These are phyloP conservation scores for Micrasema minimum DNA, from an alignment of 1,140 invertebrate species.

Conservation along the genomic window DNA sequence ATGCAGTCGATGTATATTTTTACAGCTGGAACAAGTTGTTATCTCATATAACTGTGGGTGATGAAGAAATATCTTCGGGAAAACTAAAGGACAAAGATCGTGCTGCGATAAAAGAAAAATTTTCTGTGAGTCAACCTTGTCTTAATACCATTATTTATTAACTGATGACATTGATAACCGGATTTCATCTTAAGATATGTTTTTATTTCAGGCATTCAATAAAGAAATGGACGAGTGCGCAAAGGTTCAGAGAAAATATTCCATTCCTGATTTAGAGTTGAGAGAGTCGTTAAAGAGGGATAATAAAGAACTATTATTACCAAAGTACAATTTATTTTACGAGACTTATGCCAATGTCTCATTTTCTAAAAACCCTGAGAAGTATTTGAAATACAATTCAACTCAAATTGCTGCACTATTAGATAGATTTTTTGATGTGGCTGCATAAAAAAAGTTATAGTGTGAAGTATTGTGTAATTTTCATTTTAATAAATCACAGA, in stretches of 20 bases:
- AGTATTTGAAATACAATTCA: constrained; percentile 93
- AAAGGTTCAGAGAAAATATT: constrained; percentile 88
- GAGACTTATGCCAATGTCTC: constrained; percentile 76
- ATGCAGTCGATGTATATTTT: too few species aligned
- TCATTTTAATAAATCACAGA: too few species aligned
- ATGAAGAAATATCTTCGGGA: constrained; percentile 70
- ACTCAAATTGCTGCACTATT: constrained; percentile 83
- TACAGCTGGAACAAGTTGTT: constrained; percentile 86
- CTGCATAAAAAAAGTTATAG: too few species aligned
- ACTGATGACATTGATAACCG: too few species aligned
- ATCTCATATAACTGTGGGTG: constrained; percentile 77
- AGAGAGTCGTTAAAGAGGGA: constrained; percentile 85
- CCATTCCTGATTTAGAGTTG: constrained; percentile 91
- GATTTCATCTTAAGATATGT: too few species aligned
- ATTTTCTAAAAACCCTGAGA: constrained; percentile 94
- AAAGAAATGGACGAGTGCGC: constrained; percentile 93
- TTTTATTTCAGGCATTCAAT: constrained; percentile 82
- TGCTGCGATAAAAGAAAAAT: constrained; percentile 93
- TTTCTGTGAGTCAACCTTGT: constrained; percentile 82
- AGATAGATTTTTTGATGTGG: constrained; percentile 88
- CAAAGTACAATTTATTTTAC: constrained; percentile 84
- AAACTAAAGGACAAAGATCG: constrained; percentile 89
- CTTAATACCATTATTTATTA: too few species aligned
- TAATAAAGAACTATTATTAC: constrained; percentile 87
- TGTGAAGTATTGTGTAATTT: too few species aligned